phyloP scores from a whole-genome alignment of 2,797 vertebrate genomes.

The Phalloptychus januarius region DNA sequence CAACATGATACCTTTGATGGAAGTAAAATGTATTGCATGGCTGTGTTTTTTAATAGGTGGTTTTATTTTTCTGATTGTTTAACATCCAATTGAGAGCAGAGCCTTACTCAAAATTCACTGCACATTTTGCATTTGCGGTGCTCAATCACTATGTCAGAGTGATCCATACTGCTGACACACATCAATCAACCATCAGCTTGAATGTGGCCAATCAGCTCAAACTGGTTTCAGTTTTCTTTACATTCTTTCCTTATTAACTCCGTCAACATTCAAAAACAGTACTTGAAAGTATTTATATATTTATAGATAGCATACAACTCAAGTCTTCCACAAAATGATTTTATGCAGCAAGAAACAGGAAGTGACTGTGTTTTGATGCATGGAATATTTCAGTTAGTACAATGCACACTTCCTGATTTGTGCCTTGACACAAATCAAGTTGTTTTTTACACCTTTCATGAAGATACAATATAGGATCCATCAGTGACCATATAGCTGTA shows the following conservation, averaged over 20 bases:
- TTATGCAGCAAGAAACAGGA: slow-evolving; percentile 47
- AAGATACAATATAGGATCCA: neutral
- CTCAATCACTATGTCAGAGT: slow-evolving; percentile 49
- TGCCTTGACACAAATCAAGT: slow-evolving; percentile 20
- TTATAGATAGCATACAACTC: slow-evolving; percentile 10
- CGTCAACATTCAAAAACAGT: slow-evolving; percentile 24
- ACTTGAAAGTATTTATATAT: neutral
- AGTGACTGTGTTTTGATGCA: slow-evolving; percentile 32
- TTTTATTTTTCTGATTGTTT: slow-evolving; percentile 12
- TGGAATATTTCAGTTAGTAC: slow-evolving; percentile 35
- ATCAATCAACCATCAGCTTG: slow-evolving; percentile 65
- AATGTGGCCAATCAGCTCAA: slow-evolving; percentile 52
- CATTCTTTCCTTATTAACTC: slow-evolving; percentile 50
- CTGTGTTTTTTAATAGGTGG: neutral
- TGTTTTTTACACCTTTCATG: slow-evolving; percentile 24
- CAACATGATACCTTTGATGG: neutral
- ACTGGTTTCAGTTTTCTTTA: slow-evolving; percentile 58
- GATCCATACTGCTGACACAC: slow-evolving; percentile 52
- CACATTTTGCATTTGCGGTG: slow-evolving; percentile 37
- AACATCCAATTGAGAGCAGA: slow-evolving; percentile 8
- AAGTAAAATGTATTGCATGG: neutral
- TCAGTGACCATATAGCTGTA: neutral
- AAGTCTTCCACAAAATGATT: slow-evolving; percentile 20
- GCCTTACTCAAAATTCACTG: slow-evolving; percentile 30
- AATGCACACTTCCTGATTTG: slow-evolving; percentile 49